Percentiles rank a stretch among this genome's conserved stretches.
Evolutionary conservation across 2,113 vertebrate species (phyloP).

Genomic region (Fulica atra): DNA sequence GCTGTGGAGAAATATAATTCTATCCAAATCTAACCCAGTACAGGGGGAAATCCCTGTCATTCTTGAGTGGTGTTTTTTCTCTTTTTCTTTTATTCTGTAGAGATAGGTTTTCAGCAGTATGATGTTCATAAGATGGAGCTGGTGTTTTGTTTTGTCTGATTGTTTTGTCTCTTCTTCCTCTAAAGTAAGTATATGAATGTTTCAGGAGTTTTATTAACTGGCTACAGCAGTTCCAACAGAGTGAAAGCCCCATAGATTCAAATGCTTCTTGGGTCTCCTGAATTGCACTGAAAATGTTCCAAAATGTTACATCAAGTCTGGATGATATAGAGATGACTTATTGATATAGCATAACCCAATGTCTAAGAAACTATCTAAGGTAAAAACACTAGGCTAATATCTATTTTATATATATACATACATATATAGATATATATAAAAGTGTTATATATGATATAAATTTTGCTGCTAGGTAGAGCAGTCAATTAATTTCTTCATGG

Average conservation of each 20-base stretch:
- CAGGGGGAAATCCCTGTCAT: background rate
- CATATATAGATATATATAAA: too few relatives aligned
- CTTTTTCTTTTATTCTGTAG: background rate
- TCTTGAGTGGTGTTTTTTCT: rapidly evolving
- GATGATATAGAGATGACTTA: background rate
- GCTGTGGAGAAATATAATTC: background rate
- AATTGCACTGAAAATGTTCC: background rate
- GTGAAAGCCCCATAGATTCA: background rate
- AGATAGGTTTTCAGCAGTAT: background rate
- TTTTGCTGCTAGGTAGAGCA: background rate
- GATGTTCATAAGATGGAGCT: background rate
- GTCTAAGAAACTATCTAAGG: background rate
- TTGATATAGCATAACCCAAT: background rate
- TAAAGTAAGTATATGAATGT: background rate
- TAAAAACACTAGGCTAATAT: background rate
- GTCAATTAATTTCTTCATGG: background rate
- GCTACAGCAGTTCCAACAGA: background rate
- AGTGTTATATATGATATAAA: background rate
- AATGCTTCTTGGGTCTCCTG: background rate
- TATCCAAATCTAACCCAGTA: background rate
- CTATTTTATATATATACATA: background rate
- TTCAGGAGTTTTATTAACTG: background rate
- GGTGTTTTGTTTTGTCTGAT: background rate
- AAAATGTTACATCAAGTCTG: background rate
- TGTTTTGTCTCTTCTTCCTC: background rate